Evolutionary conservation across 2,888 invertebrate genomes (phyloP).

Genomic region (Hydriomena furcata): DNA sequence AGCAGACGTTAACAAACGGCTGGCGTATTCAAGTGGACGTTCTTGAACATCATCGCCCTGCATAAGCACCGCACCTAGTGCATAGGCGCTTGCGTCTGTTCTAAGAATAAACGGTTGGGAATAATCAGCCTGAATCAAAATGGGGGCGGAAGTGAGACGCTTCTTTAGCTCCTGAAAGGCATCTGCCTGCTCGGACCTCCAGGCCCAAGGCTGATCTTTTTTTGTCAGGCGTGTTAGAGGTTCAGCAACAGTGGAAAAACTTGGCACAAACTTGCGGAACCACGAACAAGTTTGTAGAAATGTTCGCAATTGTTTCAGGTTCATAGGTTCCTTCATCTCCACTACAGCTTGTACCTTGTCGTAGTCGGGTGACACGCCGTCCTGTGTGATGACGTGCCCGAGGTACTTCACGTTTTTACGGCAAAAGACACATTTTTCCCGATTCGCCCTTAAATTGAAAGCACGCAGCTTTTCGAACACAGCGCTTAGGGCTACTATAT

Average conservation of each 20-base stretch:
- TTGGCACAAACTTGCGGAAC: constrained; percentile 45
- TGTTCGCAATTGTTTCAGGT: constrained; percentile 28
- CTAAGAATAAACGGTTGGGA: constrained; percentile 40
- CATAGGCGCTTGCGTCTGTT: constrained; percentile 47
- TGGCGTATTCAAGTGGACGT: constrained; percentile 38
- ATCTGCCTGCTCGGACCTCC: constrained; percentile 28
- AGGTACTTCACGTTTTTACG: too few relatives aligned
- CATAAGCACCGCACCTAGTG: constrained; percentile 40
- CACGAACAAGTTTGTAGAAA: constrained; percentile 46
- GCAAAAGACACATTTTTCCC: too few relatives aligned
- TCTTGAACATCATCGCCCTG: constrained; percentile 36
- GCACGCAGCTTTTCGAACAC: too few relatives aligned
- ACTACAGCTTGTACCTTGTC: too few relatives aligned
- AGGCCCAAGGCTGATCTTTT: too few relatives aligned
- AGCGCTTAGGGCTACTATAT: too few relatives aligned
- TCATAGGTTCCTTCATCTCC: constrained; percentile 15
- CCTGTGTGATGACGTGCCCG: too few relatives aligned
- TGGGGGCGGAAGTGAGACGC: constrained; percentile 32
- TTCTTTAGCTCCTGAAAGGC: constrained; percentile 34
- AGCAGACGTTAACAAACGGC: constrained; percentile 34
- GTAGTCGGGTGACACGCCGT: too few relatives aligned
- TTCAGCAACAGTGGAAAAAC: too few relatives aligned
- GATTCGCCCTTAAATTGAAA: too few relatives aligned
- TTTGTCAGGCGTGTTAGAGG: too few relatives aligned
- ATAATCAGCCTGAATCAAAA: constrained; percentile 39